Conservation (phyloP, 2,797 vertebrate species). For the Platalea minor region DNA sequence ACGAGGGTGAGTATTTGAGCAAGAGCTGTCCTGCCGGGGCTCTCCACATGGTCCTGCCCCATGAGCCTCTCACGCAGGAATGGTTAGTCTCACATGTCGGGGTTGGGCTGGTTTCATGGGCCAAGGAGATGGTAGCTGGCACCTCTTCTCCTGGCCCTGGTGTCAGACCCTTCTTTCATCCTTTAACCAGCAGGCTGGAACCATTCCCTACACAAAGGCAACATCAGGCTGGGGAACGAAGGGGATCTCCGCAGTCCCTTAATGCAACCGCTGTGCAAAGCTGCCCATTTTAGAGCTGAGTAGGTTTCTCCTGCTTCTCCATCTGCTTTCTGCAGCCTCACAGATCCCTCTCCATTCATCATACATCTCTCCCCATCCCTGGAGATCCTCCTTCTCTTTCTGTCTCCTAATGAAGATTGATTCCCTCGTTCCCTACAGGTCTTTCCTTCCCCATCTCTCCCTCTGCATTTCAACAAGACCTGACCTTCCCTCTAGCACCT, state of each 20-base stretch:
- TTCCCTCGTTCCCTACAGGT: background rate
- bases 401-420: background rate
- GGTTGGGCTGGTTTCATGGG: background rate
- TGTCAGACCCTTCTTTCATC: background rate
- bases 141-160: background rate
- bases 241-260: background rate
- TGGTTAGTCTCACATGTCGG: rapidly evolving
- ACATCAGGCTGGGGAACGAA: background rate
- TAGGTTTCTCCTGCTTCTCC: background rate
- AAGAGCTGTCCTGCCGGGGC: background rate
- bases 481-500: background rate
- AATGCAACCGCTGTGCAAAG: background rate
- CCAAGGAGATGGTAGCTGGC: background rate
- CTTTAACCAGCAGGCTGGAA: background rate
- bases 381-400: background rate
- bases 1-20: background rate
- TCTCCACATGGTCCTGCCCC: background rate
- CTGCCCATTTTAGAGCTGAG: background rate
- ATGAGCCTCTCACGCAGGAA: rapidly evolving
- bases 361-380: background rate
- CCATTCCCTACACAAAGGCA: background rate
- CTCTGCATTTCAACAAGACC: background rate
- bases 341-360: background rate
- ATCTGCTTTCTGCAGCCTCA: background rate
- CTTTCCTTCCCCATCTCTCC: background rate